Base-by-base conservation (phyloP, 2,888 invertebrate species). In the Laspeyria flexula region DNA sequence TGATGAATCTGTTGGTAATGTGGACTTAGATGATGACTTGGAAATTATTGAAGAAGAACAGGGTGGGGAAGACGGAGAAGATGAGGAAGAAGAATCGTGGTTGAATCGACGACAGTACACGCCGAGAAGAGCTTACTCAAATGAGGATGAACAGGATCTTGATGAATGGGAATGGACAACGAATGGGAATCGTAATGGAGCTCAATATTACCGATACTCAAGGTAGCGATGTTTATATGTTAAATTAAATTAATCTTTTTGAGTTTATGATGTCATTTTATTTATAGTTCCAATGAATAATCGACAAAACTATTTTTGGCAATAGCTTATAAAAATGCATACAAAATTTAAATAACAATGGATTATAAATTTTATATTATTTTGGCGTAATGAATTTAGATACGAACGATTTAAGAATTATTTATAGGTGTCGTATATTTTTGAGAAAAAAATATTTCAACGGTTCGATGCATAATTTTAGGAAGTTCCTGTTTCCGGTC, bases 121-220 rank as follows among this genome's bases (percentile, higher is more conserved):
- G 15, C 55, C 23, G 30, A 66, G 77, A 11, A 76, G 85, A 60
- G 62, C 80, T 1, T 66, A 74, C 39, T 75, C 80, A 1, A 75
- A 81, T 42, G 80, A 82, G 21, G 80, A 83, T 29, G 87, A 92
- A 25, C 81, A 77, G 10, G 88, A 90, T 44, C 73, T 90, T 7
- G 90, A 93, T 27, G 91, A 93, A 66, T 94, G 94, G 94, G 91
- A 93, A 58, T 87, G 86, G 85, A 91, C 83, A 1, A 65, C 75
- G 29, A 80, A 72, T 41, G 75, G 73, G 4, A 58, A 38, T 55
- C 75, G 76, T 49, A 79, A 73, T 50, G 90, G 88, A 60, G 84
- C 86, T 85, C 89, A 90, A 82, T 74, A 83, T 69, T 85, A 80
- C 71, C 84, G 86, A 60, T 87, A 87, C 66, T 74, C 79, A 65